A percentile compares a stretch with the other conserved stretches of the same genome.
Evolutionary conservation across 1,140 invertebrate species (phyloP).

Genomic region (Pantala flavescens): DNA sequence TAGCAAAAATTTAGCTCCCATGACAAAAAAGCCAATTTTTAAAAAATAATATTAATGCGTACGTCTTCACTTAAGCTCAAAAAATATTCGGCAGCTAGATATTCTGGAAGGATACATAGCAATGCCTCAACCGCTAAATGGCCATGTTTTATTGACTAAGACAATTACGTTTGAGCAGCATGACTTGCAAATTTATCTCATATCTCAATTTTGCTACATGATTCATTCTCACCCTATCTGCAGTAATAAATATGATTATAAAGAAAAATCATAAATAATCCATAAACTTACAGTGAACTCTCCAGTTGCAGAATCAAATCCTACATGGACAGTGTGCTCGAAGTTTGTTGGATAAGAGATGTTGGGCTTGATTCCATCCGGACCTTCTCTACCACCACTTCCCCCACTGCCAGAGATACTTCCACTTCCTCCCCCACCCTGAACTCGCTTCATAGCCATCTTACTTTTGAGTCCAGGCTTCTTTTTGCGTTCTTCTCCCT

Average conservation of each 20-base stretch:
- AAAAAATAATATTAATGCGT: too few relatives aligned
- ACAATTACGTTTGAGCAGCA: too few relatives aligned
- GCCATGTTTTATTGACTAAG: too few relatives aligned
- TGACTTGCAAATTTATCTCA: too few relatives aligned
- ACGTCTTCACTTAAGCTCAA: too few relatives aligned
- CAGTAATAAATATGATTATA: constrained; percentile 30
- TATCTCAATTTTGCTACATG: too few relatives aligned
- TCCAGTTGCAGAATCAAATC: constrained; percentile 93
- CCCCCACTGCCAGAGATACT: constrained; percentile 45
- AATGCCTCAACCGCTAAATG: too few relatives aligned
- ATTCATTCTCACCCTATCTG: constrained; percentile 20
- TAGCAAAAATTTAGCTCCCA: too few relatives aligned
- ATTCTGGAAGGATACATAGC: too few relatives aligned
- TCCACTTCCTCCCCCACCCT: constrained; percentile 54
- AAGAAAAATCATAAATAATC: not conserved
- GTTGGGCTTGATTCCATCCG: constrained; percentile 80
- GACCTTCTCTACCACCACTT: constrained; percentile 33
- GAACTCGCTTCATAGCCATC: constrained; percentile 53
- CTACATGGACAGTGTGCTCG: constrained; percentile 95
- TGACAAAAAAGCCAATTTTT: too few relatives aligned
- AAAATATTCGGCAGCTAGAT: too few relatives aligned
- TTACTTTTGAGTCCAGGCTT: constrained; percentile 66
- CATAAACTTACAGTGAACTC: constrained; percentile 85
- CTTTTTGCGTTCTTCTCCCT: constrained; percentile 78
- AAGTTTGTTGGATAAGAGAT: constrained; percentile 99